phyloP scores from a whole-genome alignment of 2,113 vertebrate species.

The Heterotilapia buettikoferi region DNA sequence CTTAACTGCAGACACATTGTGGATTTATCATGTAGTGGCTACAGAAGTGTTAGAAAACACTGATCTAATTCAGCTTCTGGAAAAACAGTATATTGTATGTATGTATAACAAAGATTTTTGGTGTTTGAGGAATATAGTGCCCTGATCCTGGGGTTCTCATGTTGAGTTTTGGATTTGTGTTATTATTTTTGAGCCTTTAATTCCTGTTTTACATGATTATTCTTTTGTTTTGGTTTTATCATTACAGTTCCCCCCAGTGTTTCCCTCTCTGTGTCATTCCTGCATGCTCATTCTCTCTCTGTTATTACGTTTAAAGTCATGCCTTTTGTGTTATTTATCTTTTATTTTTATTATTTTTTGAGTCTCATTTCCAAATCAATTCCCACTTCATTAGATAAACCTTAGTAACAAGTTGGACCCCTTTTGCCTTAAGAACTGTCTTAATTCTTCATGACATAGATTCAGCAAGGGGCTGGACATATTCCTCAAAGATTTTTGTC shows the following conservation, averaged over 20 bases:
- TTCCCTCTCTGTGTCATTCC: background rate
- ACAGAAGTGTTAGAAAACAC: background rate
- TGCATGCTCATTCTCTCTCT: background rate
- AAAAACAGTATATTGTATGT: background rate
- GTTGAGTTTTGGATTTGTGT: background rate
- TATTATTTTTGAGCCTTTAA: background rate
- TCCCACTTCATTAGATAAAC: background rate
- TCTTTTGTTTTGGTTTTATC: background rate
- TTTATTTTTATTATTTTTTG: background rate
- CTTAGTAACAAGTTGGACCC: background rate
- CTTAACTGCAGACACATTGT: background rate
- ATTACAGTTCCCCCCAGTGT: background rate
- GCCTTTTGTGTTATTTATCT: background rate
- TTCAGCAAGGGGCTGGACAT: background rate
- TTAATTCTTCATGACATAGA: background rate
- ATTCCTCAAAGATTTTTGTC: background rate
- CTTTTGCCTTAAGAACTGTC: background rate
- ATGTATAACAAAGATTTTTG: background rate
- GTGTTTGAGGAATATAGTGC: background rate
- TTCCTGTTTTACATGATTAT: background rate
- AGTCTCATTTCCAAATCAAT: background rate
- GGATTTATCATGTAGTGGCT: background rate
- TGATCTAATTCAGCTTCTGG: background rate
- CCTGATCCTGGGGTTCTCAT: background rate
- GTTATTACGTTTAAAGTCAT: background rate